Conservation (phyloP, 2,888 invertebrate species). For the Sceliomorpha sp. region DNA sequence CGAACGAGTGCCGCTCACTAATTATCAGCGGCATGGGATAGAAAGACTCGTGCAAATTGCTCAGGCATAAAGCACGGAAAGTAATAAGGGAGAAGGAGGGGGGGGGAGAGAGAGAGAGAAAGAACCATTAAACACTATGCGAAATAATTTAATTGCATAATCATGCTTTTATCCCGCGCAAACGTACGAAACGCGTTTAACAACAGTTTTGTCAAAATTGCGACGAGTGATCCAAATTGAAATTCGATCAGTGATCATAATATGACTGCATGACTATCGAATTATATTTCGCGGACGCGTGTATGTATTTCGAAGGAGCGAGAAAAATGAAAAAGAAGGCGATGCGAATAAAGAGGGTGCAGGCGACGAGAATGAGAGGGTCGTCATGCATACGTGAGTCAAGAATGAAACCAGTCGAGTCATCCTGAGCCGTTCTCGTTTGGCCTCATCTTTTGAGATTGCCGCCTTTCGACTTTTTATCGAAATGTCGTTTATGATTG, state of each 20-base stretch:
- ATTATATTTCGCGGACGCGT: conserved; percentile 17
- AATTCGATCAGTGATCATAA: conserved; percentile 46
- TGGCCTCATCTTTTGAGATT: conserved; percentile 71
- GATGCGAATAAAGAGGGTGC: conserved; percentile 37
- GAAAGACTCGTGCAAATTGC: conserved; percentile 57
- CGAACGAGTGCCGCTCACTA: conserved; percentile 68
- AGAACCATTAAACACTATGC: conserved; percentile 19
- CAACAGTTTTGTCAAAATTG: conserved; percentile 14
- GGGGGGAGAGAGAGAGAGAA: conserved; percentile 11
- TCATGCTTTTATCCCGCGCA: background rate
- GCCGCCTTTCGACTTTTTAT: conserved; percentile 77
- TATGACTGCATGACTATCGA: conserved; percentile 43
- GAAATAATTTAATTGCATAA: conserved; percentile 37
- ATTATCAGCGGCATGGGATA: conserved; percentile 66
- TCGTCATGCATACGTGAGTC: conserved; percentile 66
- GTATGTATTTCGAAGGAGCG: conserved; percentile 28
- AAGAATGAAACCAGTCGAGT: conserved; percentile 73
- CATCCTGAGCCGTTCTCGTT: conserved; percentile 69
- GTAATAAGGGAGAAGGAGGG: conserved; percentile 18
- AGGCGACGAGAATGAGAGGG: conserved; percentile 53
- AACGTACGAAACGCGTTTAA: too few relatives aligned
- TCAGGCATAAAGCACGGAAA: conserved; percentile 50
- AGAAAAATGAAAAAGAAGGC: conserved; percentile 35
- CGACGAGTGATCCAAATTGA: conserved; percentile 48
- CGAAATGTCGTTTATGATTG: conserved; percentile 79